These are phyloP conservation scores for Mamestra configurata DNA, from an alignment of 1,140 invertebrate species.

Conservation along the genomic window DNA sequence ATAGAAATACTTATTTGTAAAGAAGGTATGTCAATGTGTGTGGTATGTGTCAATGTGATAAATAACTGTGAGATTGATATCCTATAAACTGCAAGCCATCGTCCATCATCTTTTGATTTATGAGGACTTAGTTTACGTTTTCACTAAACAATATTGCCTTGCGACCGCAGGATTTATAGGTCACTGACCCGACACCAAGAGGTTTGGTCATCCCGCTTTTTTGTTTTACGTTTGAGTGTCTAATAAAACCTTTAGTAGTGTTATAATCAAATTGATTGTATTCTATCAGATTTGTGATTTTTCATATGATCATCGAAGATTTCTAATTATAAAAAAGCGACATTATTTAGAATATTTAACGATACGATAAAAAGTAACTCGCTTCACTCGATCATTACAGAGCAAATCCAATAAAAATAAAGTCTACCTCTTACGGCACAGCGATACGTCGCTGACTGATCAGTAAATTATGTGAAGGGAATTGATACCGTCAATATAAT, in stretches of 20 bases:
- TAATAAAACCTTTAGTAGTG: too few species aligned
- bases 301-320: too few species aligned
- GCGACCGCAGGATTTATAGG: not conserved
- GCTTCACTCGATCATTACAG: not conserved
- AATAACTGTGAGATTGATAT: not conserved
- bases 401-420: constrained; percentile 31
- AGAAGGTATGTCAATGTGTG: not conserved
- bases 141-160: not conserved
- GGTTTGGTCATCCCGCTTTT: not conserved
- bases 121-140: not conserved
- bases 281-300: too few species aligned
- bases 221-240: not conserved
- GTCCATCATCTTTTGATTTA: not conserved
- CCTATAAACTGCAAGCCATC: too few species aligned
- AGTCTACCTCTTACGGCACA: not conserved
- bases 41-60: too few species aligned
- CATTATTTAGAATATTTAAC: not conserved
- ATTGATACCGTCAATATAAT: constrained; percentile 84
- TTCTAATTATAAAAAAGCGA: not conserved
- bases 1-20: not conserved
- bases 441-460: constrained; percentile 59
- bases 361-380: not conserved
- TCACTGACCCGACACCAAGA: not conserved
- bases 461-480: constrained; percentile 72
- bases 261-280: too few species aligned